phyloP scores from a whole-genome alignment of 1,140 invertebrate species.

The Drosophila ogumai region DNA sequence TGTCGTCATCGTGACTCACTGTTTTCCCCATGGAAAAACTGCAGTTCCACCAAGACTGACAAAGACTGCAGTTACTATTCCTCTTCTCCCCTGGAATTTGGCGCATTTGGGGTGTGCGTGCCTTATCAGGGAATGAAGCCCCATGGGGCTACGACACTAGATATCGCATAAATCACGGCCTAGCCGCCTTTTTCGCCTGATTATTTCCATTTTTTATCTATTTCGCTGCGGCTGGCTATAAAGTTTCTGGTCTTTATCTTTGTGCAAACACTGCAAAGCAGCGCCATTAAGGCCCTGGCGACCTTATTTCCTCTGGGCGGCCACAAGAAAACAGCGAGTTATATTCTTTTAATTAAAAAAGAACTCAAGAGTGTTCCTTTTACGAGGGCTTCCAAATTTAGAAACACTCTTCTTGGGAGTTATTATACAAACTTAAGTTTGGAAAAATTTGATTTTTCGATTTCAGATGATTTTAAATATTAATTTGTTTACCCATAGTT shows the following conservation, averaged over 20 bases:
- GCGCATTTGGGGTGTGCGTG: constrained; percentile 63
- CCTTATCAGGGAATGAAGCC: constrained; percentile 63
- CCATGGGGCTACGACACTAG: constrained; percentile 51
- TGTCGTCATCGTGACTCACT: constrained; percentile 59
- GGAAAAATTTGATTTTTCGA: background rate
- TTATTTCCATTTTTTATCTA: constrained; percentile 76
- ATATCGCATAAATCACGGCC: constrained; percentile 79
- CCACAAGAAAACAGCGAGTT: constrained; percentile 44
- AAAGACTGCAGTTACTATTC: constrained; percentile 10
- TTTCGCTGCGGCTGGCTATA: constrained; percentile 71
- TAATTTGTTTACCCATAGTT: constrained; percentile 10
- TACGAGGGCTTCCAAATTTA: background rate
- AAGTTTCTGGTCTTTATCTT: constrained; percentile 74
- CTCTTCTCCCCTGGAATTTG: constrained; percentile 21
- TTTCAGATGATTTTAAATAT: background rate
- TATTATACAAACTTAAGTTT: background rate
- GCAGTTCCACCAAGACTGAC: constrained; percentile 38
- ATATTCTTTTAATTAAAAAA: constrained; percentile 59
- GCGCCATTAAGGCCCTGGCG: constrained; percentile 70
- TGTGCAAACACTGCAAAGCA: constrained; percentile 70
- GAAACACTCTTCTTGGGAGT: background rate
- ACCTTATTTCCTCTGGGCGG: constrained; percentile 62
- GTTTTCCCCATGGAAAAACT: constrained; percentile 43
- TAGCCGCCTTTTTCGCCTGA: constrained; percentile 70
- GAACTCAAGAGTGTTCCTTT: constrained; percentile 2